Percentiles rank a stretch among this genome's conserved stretches.
phyloP scores from a whole-genome alignment of 2,113 vertebrate species.

The Sebastes schlegelii region DNA sequence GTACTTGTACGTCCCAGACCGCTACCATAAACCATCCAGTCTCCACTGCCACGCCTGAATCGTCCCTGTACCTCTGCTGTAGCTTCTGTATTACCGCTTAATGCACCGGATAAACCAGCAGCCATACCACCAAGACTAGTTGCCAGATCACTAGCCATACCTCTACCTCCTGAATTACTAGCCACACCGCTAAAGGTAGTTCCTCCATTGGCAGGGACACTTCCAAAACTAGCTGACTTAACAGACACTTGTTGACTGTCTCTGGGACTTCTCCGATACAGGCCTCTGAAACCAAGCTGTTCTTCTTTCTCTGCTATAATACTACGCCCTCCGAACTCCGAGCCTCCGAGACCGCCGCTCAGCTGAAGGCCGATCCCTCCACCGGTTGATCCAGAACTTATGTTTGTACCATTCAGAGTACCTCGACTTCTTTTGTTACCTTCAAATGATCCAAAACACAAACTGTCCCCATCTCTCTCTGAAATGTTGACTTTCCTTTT shows the following conservation, averaged over 20 bases:
- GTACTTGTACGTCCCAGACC: neutral
- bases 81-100: neutral
- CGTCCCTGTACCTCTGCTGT: neutral
- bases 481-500: neutral
- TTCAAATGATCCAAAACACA: conserved; percentile 3
- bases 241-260: neutral
- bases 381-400: neutral
- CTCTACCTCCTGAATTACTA: neutral
- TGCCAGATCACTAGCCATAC: neutral
- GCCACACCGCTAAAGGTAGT: neutral
- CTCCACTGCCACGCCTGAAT: neutral
- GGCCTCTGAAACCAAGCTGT: conserved; percentile 11
- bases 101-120: neutral
- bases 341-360: neutral
- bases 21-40: neutral
- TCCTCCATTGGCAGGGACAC: neutral
- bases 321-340: neutral
- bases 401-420: neutral
- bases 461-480: neutral
- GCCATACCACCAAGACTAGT: neutral
- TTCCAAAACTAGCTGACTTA: conserved; percentile 3
- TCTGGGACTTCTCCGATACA: conserved; percentile 1
- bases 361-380: neutral
- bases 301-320: conserved; percentile 32
- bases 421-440: neutral